These are phyloP conservation scores for Tragulus kanchil DNA, from an alignment of 2,113 vertebrate species.

Conservation along the genomic window DNA sequence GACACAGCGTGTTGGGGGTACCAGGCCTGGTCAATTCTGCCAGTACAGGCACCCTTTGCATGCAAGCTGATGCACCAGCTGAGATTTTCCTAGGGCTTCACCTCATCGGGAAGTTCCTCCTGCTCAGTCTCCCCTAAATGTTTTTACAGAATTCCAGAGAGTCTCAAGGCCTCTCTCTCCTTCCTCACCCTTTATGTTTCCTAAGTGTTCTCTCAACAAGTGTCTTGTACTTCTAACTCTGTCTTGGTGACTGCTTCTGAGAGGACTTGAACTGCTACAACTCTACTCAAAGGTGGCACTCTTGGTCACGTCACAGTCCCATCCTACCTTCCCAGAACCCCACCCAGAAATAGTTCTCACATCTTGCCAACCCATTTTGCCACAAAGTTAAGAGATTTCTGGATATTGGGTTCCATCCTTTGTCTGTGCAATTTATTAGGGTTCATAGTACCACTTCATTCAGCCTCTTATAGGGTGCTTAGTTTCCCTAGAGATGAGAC, in stretches of 20 bases:
- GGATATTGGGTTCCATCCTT: background rate
- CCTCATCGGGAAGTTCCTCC: background rate
- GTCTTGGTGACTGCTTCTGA: background rate
- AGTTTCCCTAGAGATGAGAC: background rate
- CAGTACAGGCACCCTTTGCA: background rate
- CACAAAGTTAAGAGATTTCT: background rate
- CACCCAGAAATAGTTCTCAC: background rate
- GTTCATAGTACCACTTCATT: background rate
- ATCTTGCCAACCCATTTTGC: background rate
- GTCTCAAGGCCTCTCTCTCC: background rate
- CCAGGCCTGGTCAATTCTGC: background rate
- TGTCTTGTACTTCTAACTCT: background rate
- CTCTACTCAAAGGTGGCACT: background rate
- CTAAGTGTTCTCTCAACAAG: background rate
- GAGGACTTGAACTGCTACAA: background rate
- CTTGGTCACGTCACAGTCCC: background rate
- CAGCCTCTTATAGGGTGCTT: background rate
- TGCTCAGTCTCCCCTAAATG: accelerated
- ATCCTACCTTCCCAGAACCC: background rate
- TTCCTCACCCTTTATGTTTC: background rate
- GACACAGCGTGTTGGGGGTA: background rate
- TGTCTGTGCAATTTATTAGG: background rate
- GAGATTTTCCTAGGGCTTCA: background rate
- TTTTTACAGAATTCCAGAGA: background rate
- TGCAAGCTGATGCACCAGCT: accelerated